Evolutionary conservation across 2,888 invertebrate genomes (phyloP).

Genomic region (Drosophila mimetica): DNA sequence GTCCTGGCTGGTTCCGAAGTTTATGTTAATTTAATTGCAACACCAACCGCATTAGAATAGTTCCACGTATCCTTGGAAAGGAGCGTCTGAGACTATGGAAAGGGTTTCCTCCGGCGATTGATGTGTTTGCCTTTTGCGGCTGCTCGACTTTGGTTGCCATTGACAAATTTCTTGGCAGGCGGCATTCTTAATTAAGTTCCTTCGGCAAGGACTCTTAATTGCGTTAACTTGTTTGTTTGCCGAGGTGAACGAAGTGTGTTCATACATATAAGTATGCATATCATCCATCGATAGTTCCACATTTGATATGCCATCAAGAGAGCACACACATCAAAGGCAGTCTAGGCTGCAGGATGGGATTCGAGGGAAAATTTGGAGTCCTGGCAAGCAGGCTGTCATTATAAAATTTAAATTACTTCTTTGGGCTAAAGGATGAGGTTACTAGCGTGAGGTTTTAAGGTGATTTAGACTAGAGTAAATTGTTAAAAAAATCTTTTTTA

Average conservation of each 20-base stretch:
- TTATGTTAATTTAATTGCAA: slow-evolving; percentile 80
- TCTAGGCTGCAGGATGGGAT: slow-evolving; percentile 4
- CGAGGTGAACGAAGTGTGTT: slow-evolving; percentile 32
- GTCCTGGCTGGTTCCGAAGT: slow-evolving; percentile 57
- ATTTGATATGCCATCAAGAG: slow-evolving; percentile 60
- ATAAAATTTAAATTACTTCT: slow-evolving; percentile 38
- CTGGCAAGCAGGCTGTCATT: slow-evolving; percentile 1
- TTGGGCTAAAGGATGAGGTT: not conserved
- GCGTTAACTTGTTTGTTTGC: slow-evolving; percentile 47
- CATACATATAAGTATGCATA: slow-evolving; percentile 52
- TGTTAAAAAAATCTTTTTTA: no score
- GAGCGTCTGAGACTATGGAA: slow-evolving; percentile 17
- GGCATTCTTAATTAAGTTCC: slow-evolving; percentile 70
- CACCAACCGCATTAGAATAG: slow-evolving; percentile 74
- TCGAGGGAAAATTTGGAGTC: not conserved
- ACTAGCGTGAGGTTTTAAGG: not conserved
- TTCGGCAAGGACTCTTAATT: slow-evolving; percentile 34
- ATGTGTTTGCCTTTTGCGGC: slow-evolving; percentile 66
- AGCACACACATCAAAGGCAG: slow-evolving; percentile 64
- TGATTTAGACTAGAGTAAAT: not conserved
- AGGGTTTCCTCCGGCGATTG: slow-evolving; percentile 59
- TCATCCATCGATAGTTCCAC: slow-evolving; percentile 73
- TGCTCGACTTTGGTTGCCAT: slow-evolving; percentile 57
- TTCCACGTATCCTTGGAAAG: slow-evolving; percentile 64
- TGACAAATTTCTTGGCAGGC: slow-evolving; percentile 63